Base-by-base conservation (phyloP, 2,888 invertebrate species). In the Volucella zonaria region DNA sequence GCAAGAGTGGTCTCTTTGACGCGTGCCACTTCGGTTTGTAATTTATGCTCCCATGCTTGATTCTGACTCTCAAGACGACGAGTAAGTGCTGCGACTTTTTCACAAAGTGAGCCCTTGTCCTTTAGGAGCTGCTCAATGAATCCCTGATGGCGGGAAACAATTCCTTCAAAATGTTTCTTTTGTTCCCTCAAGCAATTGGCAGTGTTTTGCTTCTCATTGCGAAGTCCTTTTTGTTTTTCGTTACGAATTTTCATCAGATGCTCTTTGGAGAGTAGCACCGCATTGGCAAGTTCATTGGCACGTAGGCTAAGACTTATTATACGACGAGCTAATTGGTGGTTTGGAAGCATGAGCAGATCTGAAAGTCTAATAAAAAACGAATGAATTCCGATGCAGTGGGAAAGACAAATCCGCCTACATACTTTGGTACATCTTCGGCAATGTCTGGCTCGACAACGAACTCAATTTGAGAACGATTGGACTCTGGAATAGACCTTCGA, bases 101-200 rank as follows among this genome's bases (percentile, higher is more conserved):
- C 95, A 87, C 95, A 96, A 15, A 97, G 89, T 0, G 94, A 93
- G 85, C 95, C 95, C 91, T 97, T 97, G 89, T 97, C 97, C 75
- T 94, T 94, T 82, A 97, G 95, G 59, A 97, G 89, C 93, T 95
- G 96, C 89, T 97, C 96, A 61, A 97, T 96, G 87, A 97, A 96
- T 82, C 94, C 95, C 89, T 97, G 97, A 89, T 97, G 97, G 12
- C 97, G 93, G 87, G 95, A 94, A 23, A 97, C 94, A 1, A 95
- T 93, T 2, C 91, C 93, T 88, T 96, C 96, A 88, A 95, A 96
- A 87, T 96, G 96, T 31, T 94, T 93, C 89, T 95, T 95, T 87
- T 95, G 94, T 42, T 93, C 92, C 18, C 93, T 92, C 71, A 94
- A 88, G 80, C 91, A 91, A 70, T 93, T 93, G 3, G 92, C 90